phyloP scores from a whole-genome alignment of 2,888 invertebrate genomes.

The Drosophila histrio region DNA sequence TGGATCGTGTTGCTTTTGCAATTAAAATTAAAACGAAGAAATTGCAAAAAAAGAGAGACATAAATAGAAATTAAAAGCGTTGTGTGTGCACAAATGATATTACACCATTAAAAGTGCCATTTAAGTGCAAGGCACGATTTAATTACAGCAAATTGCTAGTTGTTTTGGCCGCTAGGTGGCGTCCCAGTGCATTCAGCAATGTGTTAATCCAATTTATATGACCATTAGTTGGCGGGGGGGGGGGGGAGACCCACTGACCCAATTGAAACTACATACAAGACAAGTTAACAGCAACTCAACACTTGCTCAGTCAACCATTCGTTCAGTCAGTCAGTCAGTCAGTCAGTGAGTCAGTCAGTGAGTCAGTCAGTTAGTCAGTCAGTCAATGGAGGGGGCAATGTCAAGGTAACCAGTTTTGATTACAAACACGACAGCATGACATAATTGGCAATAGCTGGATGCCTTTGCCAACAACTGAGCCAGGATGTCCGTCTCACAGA shows the following conservation, averaged over 20 bases:
- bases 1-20: conserved; percentile 28
- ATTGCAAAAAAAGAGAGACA: conserved; percentile 61
- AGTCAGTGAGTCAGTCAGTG: conserved; percentile 7
- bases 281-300: conserved; percentile 17
- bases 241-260: conserved; percentile 51
- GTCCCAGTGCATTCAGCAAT: conserved; percentile 48
- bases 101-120: conserved; percentile 79
- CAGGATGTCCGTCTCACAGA: conserved; percentile 65
- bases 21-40: conserved; percentile 51
- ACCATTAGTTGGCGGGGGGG: conserved; percentile 55
- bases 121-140: conserved; percentile 74
- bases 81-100: conserved; percentile 64
- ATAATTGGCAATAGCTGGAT: conserved; percentile 63
- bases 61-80: conserved; percentile 76
- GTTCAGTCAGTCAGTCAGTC: conserved; percentile 8
- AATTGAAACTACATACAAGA: conserved; percentile 33
- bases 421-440: conserved; percentile 48
- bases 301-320: conserved; percentile 5
- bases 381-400: conserved; percentile 51
- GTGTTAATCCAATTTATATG: conserved; percentile 74
- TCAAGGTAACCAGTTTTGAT: conserved; percentile 76
- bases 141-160: conserved; percentile 74
- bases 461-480: conserved; percentile 12
- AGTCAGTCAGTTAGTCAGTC: conserved; percentile 18
- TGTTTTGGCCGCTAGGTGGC: conserved; percentile 46